Evolutionary conservation across 2,797 vertebrate species (phyloP), one percentile per base, ranked within the genome.

Genomic region (Pseudotriccus pelzelni): DNA sequence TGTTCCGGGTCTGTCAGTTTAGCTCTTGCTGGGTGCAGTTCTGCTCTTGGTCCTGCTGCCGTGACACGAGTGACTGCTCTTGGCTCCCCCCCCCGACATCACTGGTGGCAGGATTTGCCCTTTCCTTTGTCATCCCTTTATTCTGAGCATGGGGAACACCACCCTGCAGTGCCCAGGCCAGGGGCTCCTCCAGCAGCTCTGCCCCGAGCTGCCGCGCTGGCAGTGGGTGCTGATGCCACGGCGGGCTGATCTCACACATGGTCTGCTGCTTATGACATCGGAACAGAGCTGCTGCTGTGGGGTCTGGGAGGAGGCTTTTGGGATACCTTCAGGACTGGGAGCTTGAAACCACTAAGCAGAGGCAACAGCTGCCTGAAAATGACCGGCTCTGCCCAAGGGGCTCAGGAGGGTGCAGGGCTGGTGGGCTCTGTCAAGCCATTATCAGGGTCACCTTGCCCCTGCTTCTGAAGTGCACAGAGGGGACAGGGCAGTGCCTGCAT

Each of bases 181-280:
- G 8, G 28, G 36, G 43, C 55, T 82, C 10, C 21, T 68, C 27
- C 18, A 3, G 4, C 0, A 0, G 37, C 34, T 66, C 44, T 83
- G 72, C 30, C 36, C 23, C 1, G 39, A 58, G 55, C 43, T 79
- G 49, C 22, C 1, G 5, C 28, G 32, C 44, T 25, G 24, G 90
- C 88, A 81, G 32, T 0, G 23, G n/a, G 14, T 84, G 75, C 77
- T 67, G 63, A 16, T 83, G 74, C 55, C 0, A 0, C 24, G 80
- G 78, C 55, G 84, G 59, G 36, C 25, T 77, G 78, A 64, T 50
- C n/a, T 74, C 52, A 41, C 0, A 0, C 1, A 0, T 62, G 34
- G 28, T 44, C 52, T 90, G 24, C 46, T 76, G 46, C 72, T 79
- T 32, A n/a, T 72, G 91, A 56, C 83, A 93, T 70, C 79, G 87